phyloP scores from a whole-genome alignment of 1,140 invertebrate species.

The Zaprionus inermis region DNA sequence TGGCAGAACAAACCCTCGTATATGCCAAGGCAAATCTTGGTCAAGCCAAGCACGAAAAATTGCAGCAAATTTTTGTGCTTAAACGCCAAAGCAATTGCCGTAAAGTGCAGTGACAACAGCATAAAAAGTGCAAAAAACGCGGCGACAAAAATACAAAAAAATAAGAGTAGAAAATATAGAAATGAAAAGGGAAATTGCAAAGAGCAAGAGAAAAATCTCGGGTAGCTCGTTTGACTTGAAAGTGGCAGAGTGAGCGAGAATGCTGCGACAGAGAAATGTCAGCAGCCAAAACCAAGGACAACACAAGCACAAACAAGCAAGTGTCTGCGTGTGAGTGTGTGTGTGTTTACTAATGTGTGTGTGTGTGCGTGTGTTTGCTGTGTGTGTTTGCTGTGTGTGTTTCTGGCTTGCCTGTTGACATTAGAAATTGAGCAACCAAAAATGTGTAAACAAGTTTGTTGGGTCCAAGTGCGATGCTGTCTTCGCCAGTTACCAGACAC shows the following conservation, averaged over 20 bases:
- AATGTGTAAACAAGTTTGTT: conserved; percentile 82
- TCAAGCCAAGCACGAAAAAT: conserved; percentile 54
- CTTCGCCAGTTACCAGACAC: conserved; percentile 25
- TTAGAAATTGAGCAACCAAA: conserved; percentile 81
- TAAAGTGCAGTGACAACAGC: conserved; percentile 35
- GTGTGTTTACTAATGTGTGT: not conserved
- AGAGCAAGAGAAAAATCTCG: conserved; percentile 3
- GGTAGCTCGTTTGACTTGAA: conserved; percentile 18
- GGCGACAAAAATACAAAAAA: not conserved
- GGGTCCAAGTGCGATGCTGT: conserved; percentile 69
- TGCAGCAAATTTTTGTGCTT: conserved; percentile 31
- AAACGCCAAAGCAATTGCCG: conserved; percentile 43
- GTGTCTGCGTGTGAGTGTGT: conserved; percentile 7
- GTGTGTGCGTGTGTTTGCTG: conserved; percentile 11
- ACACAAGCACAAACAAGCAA: conserved; percentile 58
- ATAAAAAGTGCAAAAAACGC: conserved; percentile 23
- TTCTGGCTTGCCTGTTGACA: conserved; percentile 74
- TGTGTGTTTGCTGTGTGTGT: conserved; percentile 44
- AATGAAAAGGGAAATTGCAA: conserved; percentile 18
- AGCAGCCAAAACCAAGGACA: conserved; percentile 59
- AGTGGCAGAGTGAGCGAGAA: conserved; percentile 33
- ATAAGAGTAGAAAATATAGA: not conserved
- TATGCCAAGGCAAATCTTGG: conserved; percentile 46
- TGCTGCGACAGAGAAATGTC: conserved; percentile 28
- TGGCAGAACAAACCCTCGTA: conserved; percentile 4